Evolutionary conservation across 2,888 invertebrate genomes (phyloP), one percentile per base, ranked within the genome.

Genomic region (Epinotia ramella): DNA sequence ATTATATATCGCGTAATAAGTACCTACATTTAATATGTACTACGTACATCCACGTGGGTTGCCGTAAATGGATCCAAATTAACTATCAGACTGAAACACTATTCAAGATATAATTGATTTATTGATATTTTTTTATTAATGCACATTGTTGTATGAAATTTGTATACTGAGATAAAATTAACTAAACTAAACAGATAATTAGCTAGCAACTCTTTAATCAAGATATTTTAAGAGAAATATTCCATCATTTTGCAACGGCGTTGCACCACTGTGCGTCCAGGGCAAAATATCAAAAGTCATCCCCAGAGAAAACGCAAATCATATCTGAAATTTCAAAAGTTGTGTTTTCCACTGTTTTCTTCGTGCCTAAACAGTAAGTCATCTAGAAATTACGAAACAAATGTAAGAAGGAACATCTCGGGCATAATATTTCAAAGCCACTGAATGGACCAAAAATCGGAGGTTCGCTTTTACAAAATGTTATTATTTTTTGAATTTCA

Each of bases 221-320:
- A 44, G 12, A 44, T 46, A 46, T 13, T 13, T 46, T 13, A 46
- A 46, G 46, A 46, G 3, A 16, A 59, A 59, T 28, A 1, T 57
- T 64, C 44, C 64, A 18, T 20, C 0, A 16, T 40, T 28, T 44
- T 9, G 11, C 24, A 33, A 11, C 11, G 0, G 28, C 13, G 28
- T 44, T 0, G 16, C 49, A 62, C 70, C 75, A 56, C 56, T 66
- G 74, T 71, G 66, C 75, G 44, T n/a, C 69, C 44, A 53, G 63
- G 12, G 69, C 64, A 73, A 77, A n/a, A n/a, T n/a, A 77, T 69
- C 65, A 69, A 64, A 11, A 49, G 53, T 1, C 24, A 7, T 59
- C 65, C 73, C 77, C 24, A 16, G 73, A 65, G 77, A 20, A 65
- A 60, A 73, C 33, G 59, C 64, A 73, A 77, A 73, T 73, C 77